A percentile compares a stretch with the other conserved stretches of the same genome.
Evolutionary conservation across 2,888 invertebrate genomes (phyloP).

Genomic region (Drosophila kanekoi): DNA sequence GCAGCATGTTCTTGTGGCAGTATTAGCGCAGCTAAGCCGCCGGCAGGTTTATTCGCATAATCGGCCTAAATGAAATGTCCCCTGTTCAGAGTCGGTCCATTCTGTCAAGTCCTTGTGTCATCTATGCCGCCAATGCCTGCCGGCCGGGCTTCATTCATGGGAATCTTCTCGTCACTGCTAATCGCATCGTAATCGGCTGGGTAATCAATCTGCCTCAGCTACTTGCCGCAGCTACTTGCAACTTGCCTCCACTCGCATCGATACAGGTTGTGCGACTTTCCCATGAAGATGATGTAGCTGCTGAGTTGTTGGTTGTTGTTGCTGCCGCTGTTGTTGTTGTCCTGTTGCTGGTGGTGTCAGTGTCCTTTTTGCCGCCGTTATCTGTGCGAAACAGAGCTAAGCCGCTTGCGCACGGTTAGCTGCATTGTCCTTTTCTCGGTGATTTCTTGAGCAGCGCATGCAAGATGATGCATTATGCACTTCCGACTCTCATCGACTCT

Average conservation of each 20-base stretch:
- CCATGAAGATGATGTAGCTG: constrained; percentile 43
- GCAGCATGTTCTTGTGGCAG: constrained; percentile 67
- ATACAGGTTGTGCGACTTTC: constrained; percentile 75
- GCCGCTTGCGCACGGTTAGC: constrained; percentile 83
- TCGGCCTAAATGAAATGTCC: constrained; percentile 49
- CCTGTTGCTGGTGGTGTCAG: constrained; percentile 22
- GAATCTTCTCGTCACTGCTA: constrained; percentile 51
- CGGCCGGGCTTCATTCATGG: constrained; percentile 62
- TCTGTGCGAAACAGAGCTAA: constrained; percentile 74
- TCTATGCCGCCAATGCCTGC: constrained; percentile 46
- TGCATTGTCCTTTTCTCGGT: constrained; percentile 75
- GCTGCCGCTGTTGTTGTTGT: too few species aligned
- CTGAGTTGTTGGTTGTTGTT: not conserved
- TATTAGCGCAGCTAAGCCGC: constrained; percentile 66
- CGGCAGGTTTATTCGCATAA: constrained; percentile 47
- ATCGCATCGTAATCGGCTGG: constrained; percentile 67
- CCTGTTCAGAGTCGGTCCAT: constrained; percentile 1
- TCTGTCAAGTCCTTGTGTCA: constrained; percentile 39
- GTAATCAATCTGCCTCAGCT: constrained; percentile 68
- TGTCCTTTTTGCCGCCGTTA: constrained; percentile 83
- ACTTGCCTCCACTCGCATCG: constrained; percentile 74
- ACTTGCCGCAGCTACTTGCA: constrained; percentile 32
- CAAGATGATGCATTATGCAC: constrained; percentile 78
- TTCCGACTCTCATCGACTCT: constrained; percentile 54
- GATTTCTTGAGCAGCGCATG: constrained; percentile 50